phyloP scores from a whole-genome alignment of 2,888 invertebrate genomes.

The Ariolimax columbianus region DNA sequence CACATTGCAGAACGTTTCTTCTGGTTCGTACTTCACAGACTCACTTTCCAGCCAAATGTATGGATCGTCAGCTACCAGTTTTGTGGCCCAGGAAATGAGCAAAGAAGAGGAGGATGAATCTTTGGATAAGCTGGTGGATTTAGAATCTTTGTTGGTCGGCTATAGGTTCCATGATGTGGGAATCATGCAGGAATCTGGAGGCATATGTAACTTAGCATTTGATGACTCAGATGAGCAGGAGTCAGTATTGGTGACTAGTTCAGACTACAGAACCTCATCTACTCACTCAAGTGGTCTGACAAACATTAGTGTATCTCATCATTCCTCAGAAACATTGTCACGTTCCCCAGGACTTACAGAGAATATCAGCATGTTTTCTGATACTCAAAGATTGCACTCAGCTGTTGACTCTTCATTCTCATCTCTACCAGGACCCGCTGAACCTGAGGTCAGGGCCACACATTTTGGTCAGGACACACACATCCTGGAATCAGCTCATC shows the following conservation, averaged over 20 bases:
- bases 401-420: not conserved
- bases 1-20: not conserved
- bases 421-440: not conserved
- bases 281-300: not conserved
- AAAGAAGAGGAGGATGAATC: conserved; percentile 36
- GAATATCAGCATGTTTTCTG: not conserved
- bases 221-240: conserved; percentile 44
- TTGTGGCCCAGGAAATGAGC: not conserved
- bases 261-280: conserved; percentile 5
- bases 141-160: conserved; percentile 35
- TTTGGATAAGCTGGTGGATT: conserved; percentile 46
- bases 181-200: conserved; percentile 38
- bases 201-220: conserved; percentile 51
- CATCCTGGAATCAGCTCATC: not conserved
- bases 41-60: not conserved
- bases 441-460: not conserved
- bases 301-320: not conserved
- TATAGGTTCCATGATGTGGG: conserved; percentile 51
- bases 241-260: not conserved
- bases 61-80: not conserved
- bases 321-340: not conserved
- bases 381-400: not conserved
- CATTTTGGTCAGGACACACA: not conserved
- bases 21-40: not conserved
- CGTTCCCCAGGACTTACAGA: not conserved